A percentile compares a stretch with the other conserved stretches of the same genome.
These are phyloP conservation scores for Drosophila histrio DNA, from an alignment of 2,888 invertebrate genomes.

Conservation along the genomic window DNA sequence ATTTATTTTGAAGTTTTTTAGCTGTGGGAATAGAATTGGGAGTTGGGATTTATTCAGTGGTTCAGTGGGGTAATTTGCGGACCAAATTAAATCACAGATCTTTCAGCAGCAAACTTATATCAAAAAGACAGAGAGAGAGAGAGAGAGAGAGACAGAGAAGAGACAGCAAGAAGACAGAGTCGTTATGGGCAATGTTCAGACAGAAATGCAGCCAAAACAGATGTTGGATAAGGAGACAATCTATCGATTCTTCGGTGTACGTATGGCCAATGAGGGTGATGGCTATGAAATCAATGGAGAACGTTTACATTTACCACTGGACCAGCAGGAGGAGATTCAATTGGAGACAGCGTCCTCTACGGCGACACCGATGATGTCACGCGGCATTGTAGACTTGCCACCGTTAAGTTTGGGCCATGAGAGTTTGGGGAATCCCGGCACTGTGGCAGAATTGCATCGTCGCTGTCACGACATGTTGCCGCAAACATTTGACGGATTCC, in stretches of 20 bases:
- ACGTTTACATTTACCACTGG: not conserved
- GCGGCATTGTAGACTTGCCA: not conserved
- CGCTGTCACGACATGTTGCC: slow-evolving; percentile 32
- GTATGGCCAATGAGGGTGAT: slow-evolving; percentile 41
- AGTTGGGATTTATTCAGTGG: not conserved
- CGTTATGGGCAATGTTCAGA: slow-evolving; percentile 28
- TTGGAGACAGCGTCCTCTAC: not conserved
- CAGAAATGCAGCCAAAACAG: not conserved
- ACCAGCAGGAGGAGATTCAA: not conserved
- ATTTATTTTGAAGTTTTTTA: not conserved
- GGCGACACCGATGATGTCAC: not conserved
- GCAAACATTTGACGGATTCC: slow-evolving; percentile 39
- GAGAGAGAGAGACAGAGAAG: not conserved
- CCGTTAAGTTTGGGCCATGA: not conserved
- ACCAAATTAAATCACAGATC: not conserved
- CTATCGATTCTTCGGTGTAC: slow-evolving; percentile 40
- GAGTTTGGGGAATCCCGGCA: slow-evolving; percentile 34
- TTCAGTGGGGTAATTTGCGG: slow-evolving; percentile 1
- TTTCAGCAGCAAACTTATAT: not conserved
- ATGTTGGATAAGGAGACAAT: slow-evolving; percentile 18
- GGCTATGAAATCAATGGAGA: slow-evolving; percentile 13
- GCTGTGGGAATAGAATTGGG: slow-evolving; percentile 5
- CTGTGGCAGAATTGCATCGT: slow-evolving; percentile 32
- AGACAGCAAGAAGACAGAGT: too few species aligned
- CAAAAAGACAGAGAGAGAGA: not conserved